A percentile compares a stretch with the other conserved stretches of the same genome.
These are phyloP conservation scores for Callospermophilus lateralis DNA, from an alignment of 2,113 vertebrate species.

Conservation along the genomic window DNA sequence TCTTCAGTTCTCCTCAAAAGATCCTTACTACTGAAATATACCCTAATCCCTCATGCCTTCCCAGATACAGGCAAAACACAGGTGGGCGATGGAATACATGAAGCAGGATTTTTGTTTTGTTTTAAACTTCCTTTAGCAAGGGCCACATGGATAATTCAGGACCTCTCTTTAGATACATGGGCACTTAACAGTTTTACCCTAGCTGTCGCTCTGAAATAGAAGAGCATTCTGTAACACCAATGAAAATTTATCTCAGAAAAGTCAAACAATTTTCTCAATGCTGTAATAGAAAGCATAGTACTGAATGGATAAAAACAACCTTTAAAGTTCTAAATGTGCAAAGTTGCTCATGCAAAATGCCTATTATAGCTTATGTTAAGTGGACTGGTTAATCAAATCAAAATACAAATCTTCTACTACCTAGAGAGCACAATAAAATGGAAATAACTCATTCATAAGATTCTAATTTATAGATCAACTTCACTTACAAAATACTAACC, in stretches of 20 bases:
- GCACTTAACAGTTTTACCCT: neutral
- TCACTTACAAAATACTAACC: conserved; percentile 86
- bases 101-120: neutral
- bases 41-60: neutral
- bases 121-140: neutral
- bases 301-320: conserved; percentile 22
- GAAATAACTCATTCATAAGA: conserved; percentile 78
- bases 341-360: conserved; percentile 49
- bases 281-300: conserved; percentile 9
- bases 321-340: conserved; percentile 49
- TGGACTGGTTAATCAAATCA: conserved; percentile 79
- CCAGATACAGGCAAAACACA: neutral
- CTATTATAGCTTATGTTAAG: conserved; percentile 48
- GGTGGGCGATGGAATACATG: neutral
- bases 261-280: conserved; percentile 50
- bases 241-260: conserved; percentile 41
- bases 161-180: neutral
- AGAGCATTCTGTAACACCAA: neutral
- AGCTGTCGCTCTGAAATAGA: neutral
- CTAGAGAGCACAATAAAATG: conserved; percentile 75
- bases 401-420: conserved; percentile 73
- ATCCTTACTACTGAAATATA: neutral
- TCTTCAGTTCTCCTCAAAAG: neutral
- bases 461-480: conserved; percentile 77
- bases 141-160: neutral